Evolutionary conservation across 2,888 invertebrate species (phyloP), one percentile per base, ranked within the genome.

Genomic region (Euproctis similis): DNA sequence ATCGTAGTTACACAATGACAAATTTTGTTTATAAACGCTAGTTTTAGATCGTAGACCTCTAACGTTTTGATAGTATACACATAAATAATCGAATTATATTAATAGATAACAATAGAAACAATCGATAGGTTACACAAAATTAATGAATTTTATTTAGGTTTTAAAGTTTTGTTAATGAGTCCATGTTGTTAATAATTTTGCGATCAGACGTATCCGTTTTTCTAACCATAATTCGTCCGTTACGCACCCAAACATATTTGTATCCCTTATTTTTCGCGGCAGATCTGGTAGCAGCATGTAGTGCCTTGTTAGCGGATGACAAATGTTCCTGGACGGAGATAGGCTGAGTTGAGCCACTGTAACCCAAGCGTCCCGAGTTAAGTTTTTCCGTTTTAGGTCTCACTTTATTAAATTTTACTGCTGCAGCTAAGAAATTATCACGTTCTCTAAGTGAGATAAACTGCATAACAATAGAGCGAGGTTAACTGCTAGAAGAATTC

Each of bases 221-320:
- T 36, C 8, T 26, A 22, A 27, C 22, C 20, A 29, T 29, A 9
- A 36, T 21, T 10, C 29, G 19, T 8, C 35, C 35, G 4, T 29
- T 22, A 13, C 31, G 24, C 2, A 36, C 11, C 40, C 36, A 40
- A 1, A 40, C 35, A 13, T 29, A 41, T 12, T 29, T 31, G 10
- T 31, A 38, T 1, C 21, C 27, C 7, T 26, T 31, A 1, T 30
- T 30, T 10, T 34, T 37, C 1, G 40, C 37, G 1, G 8, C 28
- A 4, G n/a, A 17, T 4, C 40, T 22, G 1, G 32, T 23, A 2
- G 37, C 34, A 1, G 34, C 31, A 13, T 37, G 37, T 0, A 40
- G 24, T 1, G 19, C 14, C 24, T 30, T 35, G 10, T 30, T 32
- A n/a, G 14, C 5, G 1, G 27, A 21, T 1, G 34, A 30, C 3